Conservation (phyloP, 2,797 vertebrate genomes). For the Taeniopygia guttata region DNA sequence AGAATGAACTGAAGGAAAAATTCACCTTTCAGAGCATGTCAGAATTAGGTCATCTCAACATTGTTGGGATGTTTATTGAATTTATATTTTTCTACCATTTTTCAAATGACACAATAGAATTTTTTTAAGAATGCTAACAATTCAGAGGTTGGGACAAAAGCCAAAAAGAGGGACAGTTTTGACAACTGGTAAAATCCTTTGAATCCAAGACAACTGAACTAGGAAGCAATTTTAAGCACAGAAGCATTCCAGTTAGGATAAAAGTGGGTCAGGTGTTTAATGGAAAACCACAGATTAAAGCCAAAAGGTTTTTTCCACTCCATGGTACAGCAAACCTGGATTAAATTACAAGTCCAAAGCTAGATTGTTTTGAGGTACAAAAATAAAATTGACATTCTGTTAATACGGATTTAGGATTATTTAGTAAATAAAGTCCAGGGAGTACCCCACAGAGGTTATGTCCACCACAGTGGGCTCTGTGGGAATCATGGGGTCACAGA, state of each 20-base stretch:
- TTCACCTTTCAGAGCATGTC: background rate
- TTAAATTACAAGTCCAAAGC: constrained; percentile 8
- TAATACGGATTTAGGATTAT: background rate
- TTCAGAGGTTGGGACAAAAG: constrained; percentile 35
- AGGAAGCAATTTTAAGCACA: constrained; percentile 43
- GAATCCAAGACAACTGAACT: constrained; percentile 26
- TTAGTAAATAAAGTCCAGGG: background rate
- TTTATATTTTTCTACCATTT: constrained; percentile 5
- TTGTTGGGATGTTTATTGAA: constrained; percentile 33
- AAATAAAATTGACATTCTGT: background rate
- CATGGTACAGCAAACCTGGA: background rate
- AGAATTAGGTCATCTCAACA: background rate
- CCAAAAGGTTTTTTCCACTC: constrained; percentile 9
- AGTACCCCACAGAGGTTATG: background rate
- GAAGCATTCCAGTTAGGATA: constrained; percentile 23
- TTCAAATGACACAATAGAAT: background rate
- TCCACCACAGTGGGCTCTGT: background rate
- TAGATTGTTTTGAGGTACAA: background rate
- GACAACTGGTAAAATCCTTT: constrained; percentile 15
- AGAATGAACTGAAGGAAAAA: background rate
- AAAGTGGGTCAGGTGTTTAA: constrained; percentile 58
- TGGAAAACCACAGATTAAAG: constrained; percentile 51
- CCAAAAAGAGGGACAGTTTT: background rate
- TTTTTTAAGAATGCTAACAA: constrained; percentile 36
- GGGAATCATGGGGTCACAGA: background rate